Evolutionary conservation across 2,113 vertebrate genomes (phyloP), one percentile per base, ranked within the genome.

Genomic region (Oxygymnocypris stewartii): DNA sequence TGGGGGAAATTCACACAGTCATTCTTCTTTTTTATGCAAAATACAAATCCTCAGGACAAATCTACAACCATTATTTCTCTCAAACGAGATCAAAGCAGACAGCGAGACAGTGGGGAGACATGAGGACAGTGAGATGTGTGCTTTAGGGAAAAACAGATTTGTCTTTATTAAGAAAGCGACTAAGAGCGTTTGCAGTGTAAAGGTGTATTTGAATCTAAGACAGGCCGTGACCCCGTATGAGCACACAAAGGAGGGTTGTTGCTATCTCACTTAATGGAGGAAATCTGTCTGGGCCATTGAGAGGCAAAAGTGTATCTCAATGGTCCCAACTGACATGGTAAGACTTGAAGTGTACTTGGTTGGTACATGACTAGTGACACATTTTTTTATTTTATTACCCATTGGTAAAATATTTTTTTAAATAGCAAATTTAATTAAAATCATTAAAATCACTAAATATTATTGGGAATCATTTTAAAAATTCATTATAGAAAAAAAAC

Each of bases 11-110:
- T 69, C 35, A 44, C 42, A 73, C n/a, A 75, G 28, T 79, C 28
- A 65, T 79, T 85, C 51, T 51, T 69, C 84, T 88, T 78, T 57
- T 88, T 82, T n/a, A 71, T 85, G 77, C 57, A 84, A 54, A 61
- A 44, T 49, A 63, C 25, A 42, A 67, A 77, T 59, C 47, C 67
- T 79, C 13, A 67, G n/a, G 69, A 12, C 74, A 84, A 63, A 73
- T 83, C 31, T 44, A 63, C 4, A 65, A 18, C 8, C 44, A 28
- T 54, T 61, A 40, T 75, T 65, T 76, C 47, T 83, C 25, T 35
- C 54, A 54, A 85, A 73, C n/a, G 63, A 82, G 74, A 74, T 87
- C n/a, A 79, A 85, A 84, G 37, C 25, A 37, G 37, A 42, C 2
- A 54, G 13, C 4, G 40, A 61, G 37, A 63, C 40, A n/a, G 76